Evolutionary conservation across 2,888 invertebrate genomes (phyloP).

Genomic region (Drosophila atroscutellata): DNA sequence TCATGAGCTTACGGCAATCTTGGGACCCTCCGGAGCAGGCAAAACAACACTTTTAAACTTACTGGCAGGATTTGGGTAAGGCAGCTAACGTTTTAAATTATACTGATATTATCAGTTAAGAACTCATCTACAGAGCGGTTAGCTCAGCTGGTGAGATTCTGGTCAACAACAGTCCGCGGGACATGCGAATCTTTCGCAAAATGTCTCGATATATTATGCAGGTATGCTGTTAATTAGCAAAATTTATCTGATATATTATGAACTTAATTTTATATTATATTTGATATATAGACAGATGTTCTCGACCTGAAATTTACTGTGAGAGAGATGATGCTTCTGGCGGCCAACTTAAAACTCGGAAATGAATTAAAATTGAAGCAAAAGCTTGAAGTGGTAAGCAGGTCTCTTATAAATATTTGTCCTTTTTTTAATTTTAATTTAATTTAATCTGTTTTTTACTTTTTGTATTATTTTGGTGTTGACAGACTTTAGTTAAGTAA

Average conservation of each 20-base stretch:
- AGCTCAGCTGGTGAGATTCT: conserved; percentile 90
- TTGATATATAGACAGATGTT: conserved; percentile 87
- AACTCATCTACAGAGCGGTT: conserved; percentile 86
- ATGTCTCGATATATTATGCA: conserved; percentile 98
- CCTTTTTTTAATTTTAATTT: background rate
- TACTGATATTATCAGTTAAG: background rate
- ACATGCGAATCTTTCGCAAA: conserved; percentile 92
- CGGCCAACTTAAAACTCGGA: conserved; percentile 95
- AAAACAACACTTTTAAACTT: conserved; percentile 96
- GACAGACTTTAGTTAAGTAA: background rate
- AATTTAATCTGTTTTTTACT: background rate
- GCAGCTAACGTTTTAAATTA: background rate
- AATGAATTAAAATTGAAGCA: conserved; percentile 87
- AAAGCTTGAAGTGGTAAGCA: conserved; percentile 90
- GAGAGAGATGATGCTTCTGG: conserved; percentile 94
- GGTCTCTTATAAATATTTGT: background rate
- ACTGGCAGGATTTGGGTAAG: conserved; percentile 96
- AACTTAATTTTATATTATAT: background rate
- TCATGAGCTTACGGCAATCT: conserved; percentile 94
- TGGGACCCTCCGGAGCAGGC: conserved; percentile 97
- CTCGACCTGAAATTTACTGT: conserved; percentile 95
- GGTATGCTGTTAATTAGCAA: conserved; percentile 31
- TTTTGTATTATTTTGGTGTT: background rate
- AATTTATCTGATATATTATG: background rate
- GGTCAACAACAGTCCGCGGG: conserved; percentile 91